phyloP scores from a whole-genome alignment of 2,113 vertebrate genomes.

The Enhydra lutris region DNA sequence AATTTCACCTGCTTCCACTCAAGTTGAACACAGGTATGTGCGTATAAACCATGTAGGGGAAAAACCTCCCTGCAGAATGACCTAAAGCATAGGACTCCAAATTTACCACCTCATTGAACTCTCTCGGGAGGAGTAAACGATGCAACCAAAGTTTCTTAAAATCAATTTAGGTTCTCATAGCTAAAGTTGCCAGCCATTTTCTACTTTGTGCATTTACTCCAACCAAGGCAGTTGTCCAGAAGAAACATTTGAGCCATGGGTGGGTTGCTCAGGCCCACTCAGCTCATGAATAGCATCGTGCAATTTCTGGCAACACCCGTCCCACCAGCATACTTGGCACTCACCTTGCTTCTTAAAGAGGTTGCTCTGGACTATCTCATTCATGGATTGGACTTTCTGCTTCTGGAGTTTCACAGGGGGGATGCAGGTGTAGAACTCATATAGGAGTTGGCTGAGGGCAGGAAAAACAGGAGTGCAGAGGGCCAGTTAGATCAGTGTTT shows the following conservation, averaged over 20 bases:
- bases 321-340: not conserved
- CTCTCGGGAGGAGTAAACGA: not conserved
- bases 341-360: slow-evolving; percentile 95
- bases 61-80: not conserved
- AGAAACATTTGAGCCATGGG: not conserved
- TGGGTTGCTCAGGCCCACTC: not conserved
- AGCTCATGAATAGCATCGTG: accelerated
- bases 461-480: not conserved
- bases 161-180: not conserved
- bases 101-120: not conserved
- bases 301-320: no score
- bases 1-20: not conserved
- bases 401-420: slow-evolving; percentile 94
- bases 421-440: slow-evolving; percentile 96
- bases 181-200: not conserved
- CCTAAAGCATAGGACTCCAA: not conserved
- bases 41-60: not conserved
- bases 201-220: not conserved
- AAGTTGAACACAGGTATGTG: not conserved
- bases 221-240: not conserved
- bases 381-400: slow-evolving; percentile 96
- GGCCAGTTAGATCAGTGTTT: not conserved
- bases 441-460: slow-evolving; percentile 89
- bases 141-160: not conserved
- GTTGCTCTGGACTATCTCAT: slow-evolving; percentile 93